These are phyloP conservation scores for Oreotragus oreotragus DNA, from an alignment of 2,113 vertebrate species.

Conservation along the genomic window DNA sequence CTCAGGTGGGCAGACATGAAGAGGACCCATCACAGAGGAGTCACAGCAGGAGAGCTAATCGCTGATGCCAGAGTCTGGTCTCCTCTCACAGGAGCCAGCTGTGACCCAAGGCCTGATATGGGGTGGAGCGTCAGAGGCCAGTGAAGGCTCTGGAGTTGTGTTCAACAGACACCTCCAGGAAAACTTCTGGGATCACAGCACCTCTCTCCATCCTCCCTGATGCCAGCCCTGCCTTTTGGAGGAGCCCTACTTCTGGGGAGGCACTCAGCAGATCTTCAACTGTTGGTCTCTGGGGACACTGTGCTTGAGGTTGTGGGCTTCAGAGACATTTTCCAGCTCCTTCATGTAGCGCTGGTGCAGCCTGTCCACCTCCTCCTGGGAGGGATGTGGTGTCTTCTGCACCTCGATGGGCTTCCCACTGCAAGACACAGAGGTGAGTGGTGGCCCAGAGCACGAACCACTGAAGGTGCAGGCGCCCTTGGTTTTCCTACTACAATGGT, in stretches of 20 bases:
- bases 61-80: background rate
- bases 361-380: conserved; percentile 82
- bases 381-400: conserved; percentile 79
- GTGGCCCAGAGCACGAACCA: background rate
- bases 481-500: background rate
- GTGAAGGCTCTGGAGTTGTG: background rate
- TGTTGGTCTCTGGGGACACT: no score
- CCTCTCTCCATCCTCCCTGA: no score
- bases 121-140: background rate
- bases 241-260: no score
- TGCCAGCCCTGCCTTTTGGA: no score
- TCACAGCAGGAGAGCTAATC: background rate
- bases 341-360: conserved; percentile 87
- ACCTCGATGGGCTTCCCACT: conserved; percentile 93
- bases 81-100: background rate
- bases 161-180: background rate
- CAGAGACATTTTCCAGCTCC: no score
- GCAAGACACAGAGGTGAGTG: conserved; percentile 45
- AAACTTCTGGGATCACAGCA: background rate
- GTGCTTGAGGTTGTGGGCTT: no score
- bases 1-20: background rate
- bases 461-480: background rate
- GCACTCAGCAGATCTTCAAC: no score
- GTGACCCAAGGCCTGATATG: background rate
- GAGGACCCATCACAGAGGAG: background rate